Evolutionary conservation across 2,113 vertebrate genomes (phyloP), one percentile per base, ranked within the genome.

Genomic region (Siniperca chuatsi): DNA sequence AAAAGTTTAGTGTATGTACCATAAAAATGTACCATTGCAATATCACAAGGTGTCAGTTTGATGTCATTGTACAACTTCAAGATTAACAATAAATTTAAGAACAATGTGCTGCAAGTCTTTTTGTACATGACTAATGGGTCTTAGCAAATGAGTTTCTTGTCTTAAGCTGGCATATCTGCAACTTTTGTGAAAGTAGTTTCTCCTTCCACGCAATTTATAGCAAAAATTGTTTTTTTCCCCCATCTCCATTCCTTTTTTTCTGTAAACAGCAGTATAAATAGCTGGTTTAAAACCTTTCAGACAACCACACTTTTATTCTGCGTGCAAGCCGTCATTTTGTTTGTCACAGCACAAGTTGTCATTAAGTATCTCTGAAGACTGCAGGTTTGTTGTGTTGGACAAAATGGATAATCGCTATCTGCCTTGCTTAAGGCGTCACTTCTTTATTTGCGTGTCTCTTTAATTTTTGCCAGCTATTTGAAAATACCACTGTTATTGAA

Each of bases 401-500:
- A 55, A 57, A 65, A n/a, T 5, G 13, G 60, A 33, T 40, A 46
- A 40, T 77, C 21, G 4, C 18, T 48, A 52, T 23, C 23, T 25
- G 35, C 75, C 11, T 66, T 37, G 50, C 42, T 89, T 21, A 48
- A 33, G n/a, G 42, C 52, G 1, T 70, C 64, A 18, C 62, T 44
- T 54, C 72, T 23, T 71, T 62, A 69, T 79, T 74, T 9, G 15
- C 6, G 6, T 54, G 4, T 15, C 33, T 65, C 25, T 81, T 57
- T 75, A 2, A 48, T 21, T 80, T 64, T 15, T 60, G 37, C 37
- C 67, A 76, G 21, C 37, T 42, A n/a, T 77, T 69, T 74, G 42
- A 73, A 79, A 86, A 52, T 40, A 61, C 54, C 54, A 64, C 52
- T 33, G 9, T 46, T 52, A 50, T 77, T 72, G 55, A 88, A 86